A percentile compares a stretch with the other conserved stretches of the same genome.
phyloP scores from a whole-genome alignment of 2,797 vertebrate species.

The Tympanoctomys barrerae region DNA sequence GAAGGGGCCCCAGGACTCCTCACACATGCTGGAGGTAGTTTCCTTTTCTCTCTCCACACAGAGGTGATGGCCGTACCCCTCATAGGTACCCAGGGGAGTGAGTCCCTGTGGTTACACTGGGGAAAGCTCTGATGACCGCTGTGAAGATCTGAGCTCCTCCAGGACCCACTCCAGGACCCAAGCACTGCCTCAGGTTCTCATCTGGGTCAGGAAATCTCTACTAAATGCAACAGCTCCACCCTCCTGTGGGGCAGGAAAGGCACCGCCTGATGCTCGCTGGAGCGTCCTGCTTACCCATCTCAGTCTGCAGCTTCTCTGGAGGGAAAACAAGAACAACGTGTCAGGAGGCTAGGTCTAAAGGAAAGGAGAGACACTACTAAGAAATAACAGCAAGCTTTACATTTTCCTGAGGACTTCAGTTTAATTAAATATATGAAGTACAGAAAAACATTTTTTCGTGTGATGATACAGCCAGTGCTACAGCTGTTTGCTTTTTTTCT shows the following conservation, averaged over 20 bases:
- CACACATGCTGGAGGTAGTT: too few species aligned
- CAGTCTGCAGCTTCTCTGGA: conserved; percentile 71
- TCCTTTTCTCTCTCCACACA: not conserved
- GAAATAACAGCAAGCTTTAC: conserved; percentile 2
- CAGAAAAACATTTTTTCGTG: not conserved
- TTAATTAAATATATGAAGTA: not conserved
- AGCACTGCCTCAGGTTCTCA: not conserved
- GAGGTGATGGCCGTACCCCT: not conserved
- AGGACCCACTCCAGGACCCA: not conserved
- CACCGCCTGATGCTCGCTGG: accelerated
- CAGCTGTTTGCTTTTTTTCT: not conserved
- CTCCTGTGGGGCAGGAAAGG: not conserved
- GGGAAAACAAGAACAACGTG: conserved; percentile 27
- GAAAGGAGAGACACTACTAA: conserved; percentile 8
- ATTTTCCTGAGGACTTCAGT: not conserved
- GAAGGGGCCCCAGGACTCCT: not conserved
- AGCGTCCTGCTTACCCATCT: conserved; percentile 65
- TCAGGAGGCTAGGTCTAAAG: not conserved
- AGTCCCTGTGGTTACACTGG: accelerated
- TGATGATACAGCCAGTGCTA: not conserved
- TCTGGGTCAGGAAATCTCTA: accelerated
- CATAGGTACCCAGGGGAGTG: not conserved
- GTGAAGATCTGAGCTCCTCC: not conserved
- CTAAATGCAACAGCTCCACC: accelerated
- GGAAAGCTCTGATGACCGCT: not conserved